Percentiles rank a stretch among this genome's conserved stretches.
These are phyloP conservation scores for Chelidonichthys spinosus DNA, from an alignment of 2,797 vertebrate genomes.

Conservation along the genomic window DNA sequence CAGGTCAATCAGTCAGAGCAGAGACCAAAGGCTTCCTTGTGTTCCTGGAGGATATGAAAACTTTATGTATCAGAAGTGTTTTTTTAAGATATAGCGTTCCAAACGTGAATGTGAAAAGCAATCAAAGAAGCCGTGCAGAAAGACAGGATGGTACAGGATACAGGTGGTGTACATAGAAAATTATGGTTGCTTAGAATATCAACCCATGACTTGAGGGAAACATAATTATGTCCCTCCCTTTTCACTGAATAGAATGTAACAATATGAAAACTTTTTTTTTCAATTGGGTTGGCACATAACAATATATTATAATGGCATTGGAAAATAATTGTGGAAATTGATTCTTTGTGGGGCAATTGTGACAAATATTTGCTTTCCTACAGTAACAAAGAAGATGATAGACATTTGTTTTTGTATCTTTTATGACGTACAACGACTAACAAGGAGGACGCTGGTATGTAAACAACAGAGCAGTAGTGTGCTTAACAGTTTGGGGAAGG, in stretches of 20 bases:
- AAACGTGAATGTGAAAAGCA: background rate
- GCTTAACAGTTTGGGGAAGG: conserved; percentile 49
- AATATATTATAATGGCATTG: background rate
- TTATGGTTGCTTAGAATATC: background rate
- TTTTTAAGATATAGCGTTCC: background rate
- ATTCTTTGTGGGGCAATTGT: conserved; percentile 12
- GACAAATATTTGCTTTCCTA: conserved; percentile 38
- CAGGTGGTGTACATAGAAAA: background rate
- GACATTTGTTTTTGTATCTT: conserved; percentile 37
- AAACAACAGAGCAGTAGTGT: conserved; percentile 48
- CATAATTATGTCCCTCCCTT: background rate
- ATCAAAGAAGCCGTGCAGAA: background rate
- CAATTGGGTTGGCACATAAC: background rate
- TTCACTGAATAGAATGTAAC: background rate
- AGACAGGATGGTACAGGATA: background rate
- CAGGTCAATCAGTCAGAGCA: conserved; percentile 32
- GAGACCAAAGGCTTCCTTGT: conserved; percentile 32
- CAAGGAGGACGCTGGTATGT: conserved; percentile 55
- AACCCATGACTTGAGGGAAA: background rate
- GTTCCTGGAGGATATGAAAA: conserved; percentile 22
- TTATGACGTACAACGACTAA: conserved; percentile 33
- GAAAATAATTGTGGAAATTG: conserved; percentile 17
- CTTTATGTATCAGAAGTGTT: background rate
- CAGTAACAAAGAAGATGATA: conserved; percentile 21
- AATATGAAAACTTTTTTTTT: background rate